Evolutionary conservation across 2,797 vertebrate genomes (phyloP).

Genomic region (Enteromius argenteus): DNA sequence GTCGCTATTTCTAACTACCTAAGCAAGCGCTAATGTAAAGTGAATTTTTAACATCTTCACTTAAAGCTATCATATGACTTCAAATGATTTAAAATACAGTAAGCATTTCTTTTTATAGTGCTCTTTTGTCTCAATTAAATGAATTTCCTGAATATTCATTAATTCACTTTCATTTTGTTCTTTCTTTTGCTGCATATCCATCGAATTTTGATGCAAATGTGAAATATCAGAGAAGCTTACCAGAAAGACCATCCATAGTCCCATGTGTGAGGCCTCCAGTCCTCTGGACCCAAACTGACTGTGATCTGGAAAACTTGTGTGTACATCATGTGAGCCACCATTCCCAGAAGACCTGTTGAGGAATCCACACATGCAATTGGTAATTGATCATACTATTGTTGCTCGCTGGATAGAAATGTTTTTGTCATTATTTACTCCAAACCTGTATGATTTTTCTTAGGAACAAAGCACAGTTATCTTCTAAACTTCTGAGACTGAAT

Average conservation of each 20-base stretch:
- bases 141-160: not conserved
- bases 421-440: not conserved
- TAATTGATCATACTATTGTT: slow-evolving; percentile 37
- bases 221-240: slow-evolving; percentile 71
- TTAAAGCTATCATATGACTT: not conserved
- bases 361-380: slow-evolving; percentile 29
- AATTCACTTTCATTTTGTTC: not conserved
- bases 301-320: slow-evolving; percentile 94
- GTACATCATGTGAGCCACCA: slow-evolving; percentile 96
- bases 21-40: not conserved
- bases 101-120: not conserved
- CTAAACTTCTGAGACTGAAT: not conserved
- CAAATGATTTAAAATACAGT: not conserved
- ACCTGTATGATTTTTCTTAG: not conserved
- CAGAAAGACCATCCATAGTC: slow-evolving; percentile 95
- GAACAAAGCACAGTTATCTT: not conserved
- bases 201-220: not conserved
- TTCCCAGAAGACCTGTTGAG: slow-evolving; percentile 87
- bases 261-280: slow-evolving; percentile 92
- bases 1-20: not conserved
- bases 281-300: slow-evolving; percentile 89
- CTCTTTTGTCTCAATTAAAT: not conserved
- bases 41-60: not conserved
- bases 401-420: not conserved
- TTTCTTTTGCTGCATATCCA: not conserved